A percentile compares a stretch with the other conserved stretches of the same genome.
Conservation (phyloP, 2,888 invertebrate species). For the Rhaphigaster nebulosa region DNA sequence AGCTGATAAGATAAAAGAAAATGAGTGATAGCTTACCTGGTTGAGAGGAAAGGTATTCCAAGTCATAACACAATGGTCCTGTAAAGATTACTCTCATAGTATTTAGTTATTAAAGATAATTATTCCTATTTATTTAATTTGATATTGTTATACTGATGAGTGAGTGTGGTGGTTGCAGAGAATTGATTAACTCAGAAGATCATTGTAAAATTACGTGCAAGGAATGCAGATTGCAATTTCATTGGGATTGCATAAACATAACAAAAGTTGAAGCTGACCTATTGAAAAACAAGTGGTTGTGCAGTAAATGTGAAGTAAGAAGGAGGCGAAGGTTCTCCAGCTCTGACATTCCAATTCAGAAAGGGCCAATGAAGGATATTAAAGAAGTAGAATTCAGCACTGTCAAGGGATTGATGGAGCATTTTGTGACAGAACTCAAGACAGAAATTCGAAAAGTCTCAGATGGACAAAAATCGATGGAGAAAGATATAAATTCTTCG, state of each 20-base stretch:
- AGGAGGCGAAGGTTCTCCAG: background rate
- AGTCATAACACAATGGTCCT: background rate
- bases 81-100: background rate
- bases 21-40: background rate
- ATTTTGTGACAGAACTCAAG: background rate
- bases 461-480: background rate
- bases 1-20: constrained; percentile 7
- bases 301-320: background rate
- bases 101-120: background rate
- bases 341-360: background rate
- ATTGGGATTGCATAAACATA: background rate
- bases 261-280: background rate
- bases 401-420: background rate
- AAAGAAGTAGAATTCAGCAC: constrained; percentile 11
- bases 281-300: background rate
- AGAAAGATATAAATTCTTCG: background rate
- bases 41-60: background rate
- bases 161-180: background rate
- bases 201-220: background rate
- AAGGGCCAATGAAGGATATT: background rate
- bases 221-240: background rate
- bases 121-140: background rate
- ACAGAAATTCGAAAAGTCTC: background rate
- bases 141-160: background rate
- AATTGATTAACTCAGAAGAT: background rate